Conservation (phyloP, 2,888 invertebrate species). For the Aphodius sticticus region DNA sequence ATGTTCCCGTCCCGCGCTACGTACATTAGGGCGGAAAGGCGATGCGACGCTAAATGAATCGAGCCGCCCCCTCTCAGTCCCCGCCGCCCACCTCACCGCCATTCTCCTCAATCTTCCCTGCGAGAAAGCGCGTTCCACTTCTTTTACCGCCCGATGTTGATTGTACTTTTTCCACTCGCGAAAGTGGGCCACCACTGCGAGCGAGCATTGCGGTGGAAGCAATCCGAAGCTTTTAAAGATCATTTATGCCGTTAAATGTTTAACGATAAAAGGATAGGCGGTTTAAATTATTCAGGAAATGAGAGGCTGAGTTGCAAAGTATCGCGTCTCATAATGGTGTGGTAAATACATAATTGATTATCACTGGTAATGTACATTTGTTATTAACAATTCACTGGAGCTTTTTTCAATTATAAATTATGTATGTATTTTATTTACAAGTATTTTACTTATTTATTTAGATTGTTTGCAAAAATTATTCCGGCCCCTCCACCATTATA, state of each 20-base stretch:
- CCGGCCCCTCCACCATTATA: too few relatives aligned
- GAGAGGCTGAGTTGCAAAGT: too few relatives aligned
- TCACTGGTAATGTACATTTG: too few relatives aligned
- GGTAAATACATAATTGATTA: too few relatives aligned
- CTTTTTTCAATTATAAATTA: too few relatives aligned
- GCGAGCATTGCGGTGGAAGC: not conserved
- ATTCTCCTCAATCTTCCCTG: not conserved
- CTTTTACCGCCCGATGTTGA: not conserved
- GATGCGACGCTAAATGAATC: constrained; percentile 4
- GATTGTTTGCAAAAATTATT: too few relatives aligned
- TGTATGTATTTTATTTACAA: too few relatives aligned
- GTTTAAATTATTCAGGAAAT: not conserved
- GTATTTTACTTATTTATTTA: too few relatives aligned
- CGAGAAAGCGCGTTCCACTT: not conserved
- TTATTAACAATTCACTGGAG: too few relatives aligned
- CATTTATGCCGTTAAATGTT: not conserved
- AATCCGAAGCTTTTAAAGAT: not conserved
- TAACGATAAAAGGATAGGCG: not conserved
- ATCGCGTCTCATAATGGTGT: too few relatives aligned
- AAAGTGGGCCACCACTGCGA: not conserved
- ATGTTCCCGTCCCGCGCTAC: not conserved
- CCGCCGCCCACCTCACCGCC: not conserved
- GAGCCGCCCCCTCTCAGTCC: not conserved
- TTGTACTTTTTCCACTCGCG: not conserved
- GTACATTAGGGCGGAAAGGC: not conserved